Evolutionary conservation across 2,888 invertebrate species (phyloP).

Genomic region (Drosophila glabriapex): DNA sequence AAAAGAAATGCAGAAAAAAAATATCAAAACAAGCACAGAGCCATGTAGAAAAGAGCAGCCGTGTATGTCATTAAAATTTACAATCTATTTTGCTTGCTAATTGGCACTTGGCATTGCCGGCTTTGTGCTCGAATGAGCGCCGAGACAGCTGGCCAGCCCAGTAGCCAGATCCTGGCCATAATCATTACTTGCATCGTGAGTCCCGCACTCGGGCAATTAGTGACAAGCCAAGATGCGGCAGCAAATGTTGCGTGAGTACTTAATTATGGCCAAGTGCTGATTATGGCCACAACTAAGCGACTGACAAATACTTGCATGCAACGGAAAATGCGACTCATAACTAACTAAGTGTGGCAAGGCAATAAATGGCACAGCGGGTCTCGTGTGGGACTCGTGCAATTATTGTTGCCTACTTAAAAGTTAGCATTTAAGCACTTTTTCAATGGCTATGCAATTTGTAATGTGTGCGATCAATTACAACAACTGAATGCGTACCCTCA

Average conservation of each 20-base stretch:
- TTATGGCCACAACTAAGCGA: slow-evolving; percentile 59
- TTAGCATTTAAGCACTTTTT: slow-evolving; percentile 53
- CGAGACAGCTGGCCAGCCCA: slow-evolving; percentile 9
- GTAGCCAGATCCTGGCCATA: slow-evolving; percentile 56
- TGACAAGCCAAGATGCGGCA: slow-evolving; percentile 60
- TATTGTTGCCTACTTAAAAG: slow-evolving; percentile 58
- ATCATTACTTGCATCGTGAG: slow-evolving; percentile 71
- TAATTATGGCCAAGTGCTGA: slow-evolving; percentile 67
- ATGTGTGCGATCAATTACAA: slow-evolving; percentile 74
- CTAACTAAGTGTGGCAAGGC: slow-evolving; percentile 49
- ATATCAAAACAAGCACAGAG: slow-evolving; percentile 36
- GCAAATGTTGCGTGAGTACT: slow-evolving; percentile 66
- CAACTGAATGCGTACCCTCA: slow-evolving; percentile 37
- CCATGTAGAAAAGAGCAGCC: slow-evolving; percentile 15
- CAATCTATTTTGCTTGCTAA: slow-evolving; percentile 80
- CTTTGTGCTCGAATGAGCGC: slow-evolving; percentile 34
- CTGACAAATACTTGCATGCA: slow-evolving; percentile 31
- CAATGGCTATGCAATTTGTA: slow-evolving; percentile 58
- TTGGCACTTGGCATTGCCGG: slow-evolving; percentile 75
- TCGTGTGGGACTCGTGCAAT: slow-evolving; percentile 34
- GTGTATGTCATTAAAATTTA: slow-evolving; percentile 79
- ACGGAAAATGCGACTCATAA: slow-evolving; percentile 33
- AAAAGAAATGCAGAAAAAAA: slow-evolving; percentile 16
- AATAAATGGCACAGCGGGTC: slow-evolving; percentile 22
- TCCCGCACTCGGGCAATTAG: slow-evolving; percentile 62